Conservation (phyloP, 1,140 invertebrate species). For the Lepidurus arcticus region DNA sequence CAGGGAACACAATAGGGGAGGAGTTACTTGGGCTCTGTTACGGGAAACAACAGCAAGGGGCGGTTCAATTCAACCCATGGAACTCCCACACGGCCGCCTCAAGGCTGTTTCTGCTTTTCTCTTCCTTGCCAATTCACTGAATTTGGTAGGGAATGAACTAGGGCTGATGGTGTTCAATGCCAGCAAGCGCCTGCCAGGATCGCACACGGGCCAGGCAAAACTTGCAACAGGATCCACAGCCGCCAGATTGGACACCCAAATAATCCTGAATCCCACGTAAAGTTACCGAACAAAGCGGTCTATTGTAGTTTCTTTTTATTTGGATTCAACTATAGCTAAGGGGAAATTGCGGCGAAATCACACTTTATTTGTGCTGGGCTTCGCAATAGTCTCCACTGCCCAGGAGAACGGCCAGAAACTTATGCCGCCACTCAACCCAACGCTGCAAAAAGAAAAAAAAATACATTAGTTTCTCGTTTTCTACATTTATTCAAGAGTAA, state of each 20-base stretch:
- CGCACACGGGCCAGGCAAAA: slow-evolving; percentile 24
- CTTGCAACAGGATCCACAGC: slow-evolving; percentile 9
- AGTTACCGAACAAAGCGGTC: not conserved
- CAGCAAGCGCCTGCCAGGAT: slow-evolving; percentile 16
- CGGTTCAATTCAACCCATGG: slow-evolving; percentile 7
- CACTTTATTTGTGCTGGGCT: slow-evolving; percentile 88
- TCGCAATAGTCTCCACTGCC: slow-evolving; percentile 93
- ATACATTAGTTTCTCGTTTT: not conserved
- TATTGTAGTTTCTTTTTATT: slow-evolving; percentile 20
- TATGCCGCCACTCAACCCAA: slow-evolving; percentile 46
- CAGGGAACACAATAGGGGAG: not conserved
- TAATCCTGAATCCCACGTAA: not conserved
- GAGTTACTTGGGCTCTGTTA: not conserved
- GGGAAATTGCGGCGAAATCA: slow-evolving; percentile 23
- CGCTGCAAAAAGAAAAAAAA: slow-evolving; percentile 42
- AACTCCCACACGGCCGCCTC: slow-evolving; percentile 4
- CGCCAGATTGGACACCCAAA: slow-evolving; percentile 18
- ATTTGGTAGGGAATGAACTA: not conserved
- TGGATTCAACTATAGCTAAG: not conserved
- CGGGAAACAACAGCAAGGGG: slow-evolving; percentile 1
- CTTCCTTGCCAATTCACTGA: slow-evolving; percentile 18
- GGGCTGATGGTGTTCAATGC: not conserved
- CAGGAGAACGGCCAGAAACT: slow-evolving; percentile 53
- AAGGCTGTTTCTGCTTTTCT: not conserved
- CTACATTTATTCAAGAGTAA: slow-evolving; percentile 1